Base-by-base conservation (phyloP, 64 coral and sea anemone species). In the Porites australiensis region DNA sequence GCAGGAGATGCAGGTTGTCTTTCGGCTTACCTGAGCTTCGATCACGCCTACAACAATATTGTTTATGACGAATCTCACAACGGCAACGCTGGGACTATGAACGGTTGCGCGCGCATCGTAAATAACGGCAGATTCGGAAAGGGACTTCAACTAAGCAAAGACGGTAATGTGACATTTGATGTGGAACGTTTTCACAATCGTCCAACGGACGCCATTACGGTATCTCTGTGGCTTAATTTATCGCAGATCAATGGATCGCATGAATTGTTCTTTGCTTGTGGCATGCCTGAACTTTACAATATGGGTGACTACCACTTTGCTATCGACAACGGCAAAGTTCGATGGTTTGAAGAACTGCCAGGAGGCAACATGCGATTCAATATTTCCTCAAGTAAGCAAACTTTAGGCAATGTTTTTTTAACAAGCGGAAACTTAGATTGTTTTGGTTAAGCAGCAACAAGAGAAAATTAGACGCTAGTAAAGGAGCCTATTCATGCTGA, bases 1-100 rank as follows among this genome's bases (percentile, higher is more conserved):
- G 10, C 59, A 98, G 96, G 88, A 77, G 96, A 98, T 82, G 96
- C 96, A 18, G 96, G 96, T 5, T 98, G 96, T 55, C 53, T 98
- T 3, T 95, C 96, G 16, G 90, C 93, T 3, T 95, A 98, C 58
- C 90, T 93, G 19, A 98, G 90, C 54, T 98, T 98, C 49, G 96
- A 98, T 13, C 94, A 95, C 54, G 90, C 93, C 48, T 88, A 73
- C 10, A 88, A 85, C 23, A 78, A 75, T 3, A 73, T 72, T 10
- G 92, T 95, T 37, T 98, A 95, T 69, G 96, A 98, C 23, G 87
- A 74, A 9, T 95, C 96, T 13, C 83, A 98, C 49, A 98, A 98
- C 50, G 96, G 94, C 0, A 98, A 98, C 82, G 68, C 92, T 16
- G 96, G 90, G 8, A 98, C 81, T 13, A 60, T 95, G 82, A 78